phyloP scores from a whole-genome alignment of 1,140 invertebrate genomes.

The Brachionus manjavacas region DNA sequence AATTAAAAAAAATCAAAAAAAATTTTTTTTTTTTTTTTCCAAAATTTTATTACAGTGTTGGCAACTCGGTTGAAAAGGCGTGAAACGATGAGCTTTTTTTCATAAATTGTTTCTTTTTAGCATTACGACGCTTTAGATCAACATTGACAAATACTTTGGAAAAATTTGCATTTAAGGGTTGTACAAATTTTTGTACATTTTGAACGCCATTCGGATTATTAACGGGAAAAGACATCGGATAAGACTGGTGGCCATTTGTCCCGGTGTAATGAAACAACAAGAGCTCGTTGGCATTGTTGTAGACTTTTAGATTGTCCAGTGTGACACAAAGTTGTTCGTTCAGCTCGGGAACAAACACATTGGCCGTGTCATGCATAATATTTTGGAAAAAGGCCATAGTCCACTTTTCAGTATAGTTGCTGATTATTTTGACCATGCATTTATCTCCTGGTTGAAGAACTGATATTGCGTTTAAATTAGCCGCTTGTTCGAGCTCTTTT shows the following conservation, averaged over 20 bases:
- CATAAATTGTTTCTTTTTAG: slow-evolving; percentile 37
- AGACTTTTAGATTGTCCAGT: slow-evolving; percentile 22
- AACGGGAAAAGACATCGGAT: not conserved
- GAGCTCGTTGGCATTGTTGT: slow-evolving; percentile 18
- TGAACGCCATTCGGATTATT: slow-evolving; percentile 36
- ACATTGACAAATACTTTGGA: slow-evolving; percentile 22
- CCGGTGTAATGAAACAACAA: slow-evolving; percentile 2
- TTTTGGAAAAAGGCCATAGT: slow-evolving; percentile 37
- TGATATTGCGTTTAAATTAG: slow-evolving; percentile 15
- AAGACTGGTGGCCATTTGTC: not conserved
- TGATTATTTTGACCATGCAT: slow-evolving; percentile 34
- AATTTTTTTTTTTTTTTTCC: not conserved
- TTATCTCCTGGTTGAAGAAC: slow-evolving; percentile 34
- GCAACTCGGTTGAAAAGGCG: slow-evolving; percentile 20
- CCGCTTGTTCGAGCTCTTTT: slow-evolving; percentile 40
- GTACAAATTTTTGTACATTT: slow-evolving; percentile 43
- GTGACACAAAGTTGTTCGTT: slow-evolving; percentile 31
- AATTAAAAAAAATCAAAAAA: not conserved
- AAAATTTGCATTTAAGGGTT: slow-evolving; percentile 8
- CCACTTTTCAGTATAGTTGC: slow-evolving; percentile 34
- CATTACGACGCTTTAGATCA: slow-evolving; percentile 5
- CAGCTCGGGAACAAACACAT: slow-evolving; percentile 31
- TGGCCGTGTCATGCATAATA: slow-evolving; percentile 21
- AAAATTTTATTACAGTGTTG: slow-evolving; percentile 24
- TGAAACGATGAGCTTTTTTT: slow-evolving; percentile 42